Conservation (phyloP, 2,113 vertebrate genomes). For the Todiramphus chloris region DNA sequence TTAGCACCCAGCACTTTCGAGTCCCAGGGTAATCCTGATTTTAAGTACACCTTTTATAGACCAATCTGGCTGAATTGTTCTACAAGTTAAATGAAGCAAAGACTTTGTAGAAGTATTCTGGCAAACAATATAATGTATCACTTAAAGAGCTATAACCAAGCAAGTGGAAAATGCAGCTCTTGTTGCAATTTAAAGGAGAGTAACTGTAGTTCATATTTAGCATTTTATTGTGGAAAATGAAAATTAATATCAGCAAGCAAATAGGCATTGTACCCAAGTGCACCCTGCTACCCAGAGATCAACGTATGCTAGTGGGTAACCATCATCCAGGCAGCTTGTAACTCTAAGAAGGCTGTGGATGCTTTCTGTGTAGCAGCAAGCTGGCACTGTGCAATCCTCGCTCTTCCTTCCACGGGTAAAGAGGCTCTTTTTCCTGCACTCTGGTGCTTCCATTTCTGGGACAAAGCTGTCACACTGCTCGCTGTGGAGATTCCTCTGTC, state of each 20-base stretch:
- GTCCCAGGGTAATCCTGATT: conserved; percentile 67
- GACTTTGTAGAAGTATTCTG: conserved; percentile 58
- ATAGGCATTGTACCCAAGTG: not conserved
- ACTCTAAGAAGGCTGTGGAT: not conserved
- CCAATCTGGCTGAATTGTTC: conserved; percentile 58
- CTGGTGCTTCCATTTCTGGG: not conserved
- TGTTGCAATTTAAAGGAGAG: conserved; percentile 11
- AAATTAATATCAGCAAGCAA: conserved; percentile 32
- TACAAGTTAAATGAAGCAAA: conserved; percentile 56
- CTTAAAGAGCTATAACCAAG: conserved; percentile 71
- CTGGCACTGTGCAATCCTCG: not conserved
- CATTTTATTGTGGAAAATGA: conserved; percentile 22
- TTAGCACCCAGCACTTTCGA: conserved; percentile 46
- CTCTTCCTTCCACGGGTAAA: not conserved
- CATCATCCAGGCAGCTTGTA: not conserved
- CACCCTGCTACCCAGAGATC: not conserved
- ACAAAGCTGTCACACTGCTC: not conserved
- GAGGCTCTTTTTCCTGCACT: not conserved
- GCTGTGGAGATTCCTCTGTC: not conserved
- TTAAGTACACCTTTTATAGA: conserved; percentile 76
- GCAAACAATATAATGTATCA: conserved; percentile 68
- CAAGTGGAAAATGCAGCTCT: conserved; percentile 67
- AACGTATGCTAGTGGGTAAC: not conserved
- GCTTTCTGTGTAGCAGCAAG: not conserved
- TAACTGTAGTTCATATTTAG: not conserved